phyloP scores from a whole-genome alignment of 2,888 invertebrate species.

The Pseudoips prasinana region DNA sequence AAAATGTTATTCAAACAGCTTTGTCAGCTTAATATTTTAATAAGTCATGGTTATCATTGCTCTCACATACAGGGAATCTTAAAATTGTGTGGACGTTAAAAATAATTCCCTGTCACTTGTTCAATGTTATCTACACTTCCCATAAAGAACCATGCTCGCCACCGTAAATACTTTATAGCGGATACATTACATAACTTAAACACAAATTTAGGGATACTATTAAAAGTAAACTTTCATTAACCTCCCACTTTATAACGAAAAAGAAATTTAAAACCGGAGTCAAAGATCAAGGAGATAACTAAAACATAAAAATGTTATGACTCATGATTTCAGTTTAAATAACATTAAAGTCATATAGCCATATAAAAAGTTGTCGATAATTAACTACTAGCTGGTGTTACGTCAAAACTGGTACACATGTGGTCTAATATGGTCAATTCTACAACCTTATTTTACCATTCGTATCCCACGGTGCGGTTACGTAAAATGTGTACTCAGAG shows the following conservation, averaged over 20 bases:
- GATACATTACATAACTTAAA: constrained; percentile 13
- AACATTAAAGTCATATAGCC: constrained; percentile 28
- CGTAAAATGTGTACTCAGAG: constrained; percentile 33
- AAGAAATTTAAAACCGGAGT: constrained; percentile 15
- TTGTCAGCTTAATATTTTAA: too few relatives aligned
- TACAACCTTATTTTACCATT: constrained; percentile 32
- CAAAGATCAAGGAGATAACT: constrained; percentile 20
- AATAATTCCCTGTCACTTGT: too few relatives aligned
- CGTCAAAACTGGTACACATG: constrained; percentile 27
- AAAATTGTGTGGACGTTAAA: too few relatives aligned
- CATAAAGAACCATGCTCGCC: too few relatives aligned
- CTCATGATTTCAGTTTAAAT: constrained; percentile 18
- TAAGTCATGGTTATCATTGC: too few relatives aligned
- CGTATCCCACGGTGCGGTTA: constrained; percentile 54
- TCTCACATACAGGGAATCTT: too few relatives aligned
- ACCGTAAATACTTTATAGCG: too few relatives aligned
- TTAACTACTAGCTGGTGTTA: constrained; percentile 25
- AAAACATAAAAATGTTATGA: constrained; percentile 30
- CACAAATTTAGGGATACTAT: constrained; percentile 27
- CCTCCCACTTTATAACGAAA: constrained; percentile 31
- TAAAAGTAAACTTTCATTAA: constrained; percentile 26
- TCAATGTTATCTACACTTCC: too few relatives aligned
- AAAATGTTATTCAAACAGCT: too few relatives aligned
- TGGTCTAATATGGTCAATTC: constrained; percentile 27
- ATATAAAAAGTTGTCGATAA: constrained; percentile 21